phyloP scores from a whole-genome alignment of 2,113 vertebrate species.

The Trematocara zebra region DNA sequence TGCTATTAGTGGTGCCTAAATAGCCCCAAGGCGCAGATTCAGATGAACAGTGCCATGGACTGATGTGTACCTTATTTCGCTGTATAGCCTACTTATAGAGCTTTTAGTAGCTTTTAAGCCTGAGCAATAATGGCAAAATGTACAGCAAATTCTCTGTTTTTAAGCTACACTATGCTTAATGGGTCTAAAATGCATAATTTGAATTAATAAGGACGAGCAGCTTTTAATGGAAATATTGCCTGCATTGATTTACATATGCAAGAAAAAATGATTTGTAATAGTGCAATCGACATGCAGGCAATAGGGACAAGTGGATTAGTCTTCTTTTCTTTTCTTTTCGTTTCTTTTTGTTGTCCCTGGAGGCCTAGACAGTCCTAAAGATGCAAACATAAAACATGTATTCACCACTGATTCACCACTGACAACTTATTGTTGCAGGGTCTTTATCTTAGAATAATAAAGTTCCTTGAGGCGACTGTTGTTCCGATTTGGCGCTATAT shows the following conservation, averaged over 20 bases:
- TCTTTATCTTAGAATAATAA: neutral
- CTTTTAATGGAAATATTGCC: neutral
- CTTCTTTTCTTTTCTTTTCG: neutral
- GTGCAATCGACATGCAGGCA: neutral
- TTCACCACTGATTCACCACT: neutral
- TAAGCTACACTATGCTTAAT: neutral
- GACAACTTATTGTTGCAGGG: neutral
- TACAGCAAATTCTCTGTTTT: neutral
- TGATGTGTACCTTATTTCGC: neutral
- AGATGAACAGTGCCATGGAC: constrained; percentile 4
- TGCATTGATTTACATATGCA: neutral
- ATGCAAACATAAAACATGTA: neutral
- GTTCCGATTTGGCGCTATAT: neutral
- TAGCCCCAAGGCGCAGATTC: constrained; percentile 32
- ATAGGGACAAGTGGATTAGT: neutral
- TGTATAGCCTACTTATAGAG: neutral
- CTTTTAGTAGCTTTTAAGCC: neutral
- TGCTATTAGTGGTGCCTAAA: constrained; percentile 25
- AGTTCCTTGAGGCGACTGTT: neutral
- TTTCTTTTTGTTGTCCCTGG: neutral
- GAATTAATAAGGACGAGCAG: neutral
- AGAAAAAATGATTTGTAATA: neutral
- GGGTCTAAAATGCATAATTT: neutral
- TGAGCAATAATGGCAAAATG: neutral
- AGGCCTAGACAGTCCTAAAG: neutral